These are phyloP conservation scores for Chalcis sispes DNA, from an alignment of 2,888 invertebrate species.

Conservation along the genomic window DNA sequence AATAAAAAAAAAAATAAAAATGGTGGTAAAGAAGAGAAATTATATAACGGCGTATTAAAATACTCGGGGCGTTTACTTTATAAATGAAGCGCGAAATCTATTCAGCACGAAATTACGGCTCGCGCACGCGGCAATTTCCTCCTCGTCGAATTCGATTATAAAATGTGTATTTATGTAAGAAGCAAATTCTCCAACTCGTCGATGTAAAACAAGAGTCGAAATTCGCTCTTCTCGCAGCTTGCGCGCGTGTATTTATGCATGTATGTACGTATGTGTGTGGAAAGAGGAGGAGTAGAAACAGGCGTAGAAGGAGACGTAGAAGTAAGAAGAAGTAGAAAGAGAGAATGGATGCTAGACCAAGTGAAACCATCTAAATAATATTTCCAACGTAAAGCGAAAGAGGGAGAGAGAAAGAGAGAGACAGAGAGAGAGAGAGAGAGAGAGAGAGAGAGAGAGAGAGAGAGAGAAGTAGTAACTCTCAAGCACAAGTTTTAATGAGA, in stretches of 20 bases:
- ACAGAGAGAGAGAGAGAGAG: constrained; percentile 50
- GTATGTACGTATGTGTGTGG: background rate
- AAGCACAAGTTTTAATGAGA: constrained; percentile 71
- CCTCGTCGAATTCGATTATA: constrained; percentile 64
- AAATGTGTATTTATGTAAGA: constrained; percentile 64
- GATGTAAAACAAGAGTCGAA: constrained; percentile 63
- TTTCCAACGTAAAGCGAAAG: constrained; percentile 60
- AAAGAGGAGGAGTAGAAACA: no score
- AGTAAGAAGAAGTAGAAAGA: constrained; percentile 42
- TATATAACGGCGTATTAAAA: background rate
- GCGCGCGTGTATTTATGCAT: no score
- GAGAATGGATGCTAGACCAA: constrained; percentile 53
- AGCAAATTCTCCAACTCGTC: constrained; percentile 55
- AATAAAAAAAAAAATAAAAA: background rate
- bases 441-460: constrained; percentile 29
- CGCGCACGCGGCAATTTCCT: constrained; percentile 61
- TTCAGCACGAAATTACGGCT: background rate
- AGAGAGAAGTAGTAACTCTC: constrained; percentile 59
- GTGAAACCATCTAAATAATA: constrained; percentile 71
- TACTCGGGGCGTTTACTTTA: constrained; percentile 19
- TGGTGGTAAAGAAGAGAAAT: no score
- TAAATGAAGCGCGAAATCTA: constrained; percentile 21
- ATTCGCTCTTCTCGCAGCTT: no score
- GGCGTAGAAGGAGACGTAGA: constrained; percentile 42
- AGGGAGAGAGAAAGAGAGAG: constrained; percentile 27